phyloP scores from a whole-genome alignment of 2,888 invertebrate species.

The Antheraea assamensis region DNA sequence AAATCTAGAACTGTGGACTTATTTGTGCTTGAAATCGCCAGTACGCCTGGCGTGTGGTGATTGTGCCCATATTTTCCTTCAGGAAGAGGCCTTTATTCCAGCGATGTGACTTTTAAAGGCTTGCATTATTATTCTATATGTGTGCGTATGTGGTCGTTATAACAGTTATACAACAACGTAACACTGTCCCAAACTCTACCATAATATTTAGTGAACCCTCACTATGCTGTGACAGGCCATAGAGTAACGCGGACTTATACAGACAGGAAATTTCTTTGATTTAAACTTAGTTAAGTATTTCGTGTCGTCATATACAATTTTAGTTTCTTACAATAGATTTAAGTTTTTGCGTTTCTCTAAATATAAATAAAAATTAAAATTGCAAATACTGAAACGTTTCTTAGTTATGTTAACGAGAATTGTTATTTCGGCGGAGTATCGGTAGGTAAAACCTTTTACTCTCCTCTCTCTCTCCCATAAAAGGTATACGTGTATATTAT shows the following conservation, averaged over 20 bases:
- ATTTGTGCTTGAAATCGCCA: no score
- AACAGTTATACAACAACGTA: conserved; percentile 14
- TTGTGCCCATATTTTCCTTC: background rate
- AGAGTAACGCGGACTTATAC: conserved; percentile 12
- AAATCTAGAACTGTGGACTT: no score
- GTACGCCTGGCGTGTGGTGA: no score
- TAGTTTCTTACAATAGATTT: background rate
- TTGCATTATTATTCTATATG: background rate
- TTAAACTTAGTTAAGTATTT: background rate
- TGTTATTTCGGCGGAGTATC: no score
- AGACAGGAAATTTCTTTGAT: conserved; percentile 2
- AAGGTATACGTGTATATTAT: no score
- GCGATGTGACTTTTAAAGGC: background rate
- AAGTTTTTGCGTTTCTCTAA: background rate
- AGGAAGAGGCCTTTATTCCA: background rate
- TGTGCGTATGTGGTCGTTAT: background rate
- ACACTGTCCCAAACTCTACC: conserved; percentile 16
- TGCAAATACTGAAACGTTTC: no score
- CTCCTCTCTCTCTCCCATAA: no score
- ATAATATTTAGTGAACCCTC: conserved; percentile 23
- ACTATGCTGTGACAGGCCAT: conserved; percentile 8
- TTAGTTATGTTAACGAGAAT: no score
- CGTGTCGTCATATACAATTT: background rate
- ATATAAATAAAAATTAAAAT: no score
- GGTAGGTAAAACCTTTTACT: no score